phyloP scores from a whole-genome alignment of 1,140 invertebrate species.

The Drosophila teissieri region DNA sequence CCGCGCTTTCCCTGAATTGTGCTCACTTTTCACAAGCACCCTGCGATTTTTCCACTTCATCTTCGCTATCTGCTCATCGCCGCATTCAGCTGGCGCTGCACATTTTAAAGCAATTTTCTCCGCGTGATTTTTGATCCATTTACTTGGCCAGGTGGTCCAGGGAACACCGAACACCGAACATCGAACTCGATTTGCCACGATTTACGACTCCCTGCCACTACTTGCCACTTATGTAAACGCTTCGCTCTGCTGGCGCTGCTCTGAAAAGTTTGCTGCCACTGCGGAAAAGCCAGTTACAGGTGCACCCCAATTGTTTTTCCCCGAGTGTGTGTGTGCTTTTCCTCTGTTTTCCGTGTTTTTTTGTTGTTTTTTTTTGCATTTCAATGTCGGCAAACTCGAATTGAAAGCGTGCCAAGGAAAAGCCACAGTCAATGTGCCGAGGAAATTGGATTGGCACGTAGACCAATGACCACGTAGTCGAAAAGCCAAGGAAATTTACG shows the following conservation, averaged over 20 bases:
- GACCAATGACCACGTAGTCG: slow-evolving; percentile 33
- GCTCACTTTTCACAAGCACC: neutral
- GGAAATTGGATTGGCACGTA: slow-evolving; percentile 38
- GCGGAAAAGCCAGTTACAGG: slow-evolving; percentile 3
- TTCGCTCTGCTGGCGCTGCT: neutral
- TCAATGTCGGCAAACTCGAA: slow-evolving; percentile 64
- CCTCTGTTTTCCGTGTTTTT: too few relatives aligned
- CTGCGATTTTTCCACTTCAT: neutral
- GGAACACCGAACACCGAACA: neutral
- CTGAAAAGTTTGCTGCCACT: slow-evolving; percentile 36
- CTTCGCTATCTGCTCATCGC: neutral
- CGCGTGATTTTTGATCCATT: slow-evolving; percentile 69
- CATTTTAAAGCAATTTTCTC: slow-evolving; percentile 61
- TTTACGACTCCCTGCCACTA: slow-evolving; percentile 28
- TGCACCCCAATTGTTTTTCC: slow-evolving; percentile 44
- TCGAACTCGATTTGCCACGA: slow-evolving; percentile 23
- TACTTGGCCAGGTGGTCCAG: slow-evolving; percentile 23
- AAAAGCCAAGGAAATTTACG: slow-evolving; percentile 20
- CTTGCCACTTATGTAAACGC: slow-evolving; percentile 50
- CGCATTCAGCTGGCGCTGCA: slow-evolving; percentile 40
- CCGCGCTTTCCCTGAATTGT: neutral
- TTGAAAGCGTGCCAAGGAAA: slow-evolving; percentile 28
- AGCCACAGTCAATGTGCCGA: slow-evolving; percentile 22
- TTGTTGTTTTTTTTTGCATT: neutral
- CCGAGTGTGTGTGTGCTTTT: slow-evolving; percentile 10